Base-by-base conservation (phyloP, 2,888 invertebrate species). In the Pristionchus fissidentatus region DNA sequence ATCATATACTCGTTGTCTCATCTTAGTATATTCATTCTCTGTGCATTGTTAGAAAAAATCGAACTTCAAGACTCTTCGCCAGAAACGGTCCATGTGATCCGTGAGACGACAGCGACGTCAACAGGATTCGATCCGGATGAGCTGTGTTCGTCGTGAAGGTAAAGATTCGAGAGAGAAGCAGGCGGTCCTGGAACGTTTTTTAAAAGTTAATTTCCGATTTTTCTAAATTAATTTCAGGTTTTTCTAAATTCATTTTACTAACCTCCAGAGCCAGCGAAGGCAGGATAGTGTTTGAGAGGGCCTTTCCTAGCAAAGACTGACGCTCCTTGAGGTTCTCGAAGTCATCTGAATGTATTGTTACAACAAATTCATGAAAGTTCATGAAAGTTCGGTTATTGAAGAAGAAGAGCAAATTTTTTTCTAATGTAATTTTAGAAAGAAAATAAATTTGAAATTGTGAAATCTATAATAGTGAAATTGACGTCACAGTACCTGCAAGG, bases 281-380 rank as follows among this genome's bases (percentile, higher is more conserved):
- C 22, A 81, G 46, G 3, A 81, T 32, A 4, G 62, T 22, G 7
- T 5, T 15, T 0, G 62, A 22, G 1, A 81, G 46, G 0, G 80
- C 80, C 7, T 32, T 22, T 5, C 80, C 62, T 19, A 81, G 43
- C 62, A 81, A 29, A 32, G 38, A 43, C 46, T 81, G 80, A 3
- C 80, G 43, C 62, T 81, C 80, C 62, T 81, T 81, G 1, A 46
- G 22, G n/a, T 32, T 81, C 62, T 62, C 62, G 46, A 62, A 81
- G 29, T 62, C 62, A 1, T 38, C 62, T 62, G 80, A 46, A 32
- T 29, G 13, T 52, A n/a, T n/a, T n/a, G n/a, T n/a, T n/a, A n/a
- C n/a, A n/a, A n/a, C n/a, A n/a, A n/a, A n/a, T n/a, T n/a, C n/a
- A n/a, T n/a, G n/a, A n/a, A n/a, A n/a, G n/a, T n/a, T n/a, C n/a